Conservation (phyloP, 1,140 invertebrate genomes). For the Atta colombica region DNA sequence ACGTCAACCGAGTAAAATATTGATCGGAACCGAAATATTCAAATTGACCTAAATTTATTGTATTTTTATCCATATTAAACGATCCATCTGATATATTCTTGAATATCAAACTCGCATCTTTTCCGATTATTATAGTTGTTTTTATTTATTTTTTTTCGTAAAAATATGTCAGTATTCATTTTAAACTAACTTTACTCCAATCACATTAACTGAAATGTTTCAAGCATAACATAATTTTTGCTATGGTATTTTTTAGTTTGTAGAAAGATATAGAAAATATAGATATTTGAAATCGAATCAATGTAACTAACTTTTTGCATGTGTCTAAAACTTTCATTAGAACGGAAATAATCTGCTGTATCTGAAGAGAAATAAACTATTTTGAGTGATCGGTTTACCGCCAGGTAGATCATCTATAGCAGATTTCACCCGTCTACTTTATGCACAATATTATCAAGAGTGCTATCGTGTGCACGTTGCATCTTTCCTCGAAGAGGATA, state of each 20-base stretch:
- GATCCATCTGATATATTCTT: not conserved
- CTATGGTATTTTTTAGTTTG: not conserved
- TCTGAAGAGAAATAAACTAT: conserved; percentile 34
- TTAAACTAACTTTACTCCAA: not conserved
- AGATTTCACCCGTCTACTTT: conserved; percentile 64
- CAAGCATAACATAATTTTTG: not conserved
- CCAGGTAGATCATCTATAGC: conserved; percentile 60
- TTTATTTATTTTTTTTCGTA: not conserved
- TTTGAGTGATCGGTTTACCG: conserved; percentile 33
- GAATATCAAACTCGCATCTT: not conserved
- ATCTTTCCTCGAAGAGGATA: conserved; percentile 42
- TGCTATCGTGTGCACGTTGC: conserved; percentile 72
- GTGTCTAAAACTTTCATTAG: not conserved
- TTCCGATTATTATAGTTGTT: not conserved
- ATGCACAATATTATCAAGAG: conserved; percentile 64
- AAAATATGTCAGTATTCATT: not conserved
- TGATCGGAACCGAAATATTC: not conserved
- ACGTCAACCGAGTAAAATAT: not conserved
- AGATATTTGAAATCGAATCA: not conserved
- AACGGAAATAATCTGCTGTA: conserved; percentile 10
- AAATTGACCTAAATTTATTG: not conserved
- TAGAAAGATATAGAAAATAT: too few species aligned
- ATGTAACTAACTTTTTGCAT: too few species aligned
- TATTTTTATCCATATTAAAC: conserved; percentile 4
- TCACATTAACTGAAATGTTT: not conserved